A percentile compares a stretch with the other conserved stretches of the same genome.
Conservation (phyloP, 2,113 vertebrate species). For the Rostratula benghalensis region DNA sequence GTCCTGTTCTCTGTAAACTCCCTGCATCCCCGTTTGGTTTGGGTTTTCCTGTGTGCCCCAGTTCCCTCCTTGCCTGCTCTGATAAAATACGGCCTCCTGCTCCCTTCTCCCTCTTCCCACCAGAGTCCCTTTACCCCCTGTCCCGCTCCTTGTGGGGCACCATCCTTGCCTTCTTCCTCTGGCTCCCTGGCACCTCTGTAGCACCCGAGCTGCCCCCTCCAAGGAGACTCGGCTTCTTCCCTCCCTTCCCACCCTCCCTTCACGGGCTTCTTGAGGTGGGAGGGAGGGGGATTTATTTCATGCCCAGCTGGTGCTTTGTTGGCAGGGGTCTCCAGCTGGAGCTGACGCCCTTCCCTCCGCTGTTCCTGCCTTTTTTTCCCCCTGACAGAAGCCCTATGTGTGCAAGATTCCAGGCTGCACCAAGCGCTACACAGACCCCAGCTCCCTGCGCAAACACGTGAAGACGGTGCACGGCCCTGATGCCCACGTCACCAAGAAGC, state of each 20-base stretch:
- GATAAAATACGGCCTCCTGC: accelerated
- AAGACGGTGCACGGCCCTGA: slow-evolving; percentile 96
- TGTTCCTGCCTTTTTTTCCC: accelerated
- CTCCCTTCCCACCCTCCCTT: background rate
- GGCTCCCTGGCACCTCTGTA: background rate
- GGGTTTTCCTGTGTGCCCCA: background rate
- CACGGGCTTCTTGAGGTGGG: accelerated
- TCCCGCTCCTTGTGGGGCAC: background rate
- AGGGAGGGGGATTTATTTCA: background rate
- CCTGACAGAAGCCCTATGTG: slow-evolving; percentile 91
- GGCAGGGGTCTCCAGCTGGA: accelerated
- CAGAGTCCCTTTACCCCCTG: background rate
- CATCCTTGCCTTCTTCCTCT: background rate
- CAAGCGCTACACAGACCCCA: slow-evolving; percentile 96
- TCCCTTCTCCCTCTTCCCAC: background rate
- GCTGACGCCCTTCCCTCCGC: accelerated
- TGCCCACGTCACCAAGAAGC: slow-evolving; percentile 96
- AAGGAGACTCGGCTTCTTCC: accelerated
- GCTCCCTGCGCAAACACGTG: slow-evolving; percentile 93
- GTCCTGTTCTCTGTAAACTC: accelerated
- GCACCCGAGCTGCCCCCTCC: accelerated
- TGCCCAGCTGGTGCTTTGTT: background rate
- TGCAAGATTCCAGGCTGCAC: slow-evolving; percentile 97
- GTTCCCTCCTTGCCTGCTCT: background rate
- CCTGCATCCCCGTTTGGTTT: background rate